These are phyloP conservation scores for Hololepta plana DNA, from an alignment of 2,888 invertebrate genomes.

Conservation along the genomic window DNA sequence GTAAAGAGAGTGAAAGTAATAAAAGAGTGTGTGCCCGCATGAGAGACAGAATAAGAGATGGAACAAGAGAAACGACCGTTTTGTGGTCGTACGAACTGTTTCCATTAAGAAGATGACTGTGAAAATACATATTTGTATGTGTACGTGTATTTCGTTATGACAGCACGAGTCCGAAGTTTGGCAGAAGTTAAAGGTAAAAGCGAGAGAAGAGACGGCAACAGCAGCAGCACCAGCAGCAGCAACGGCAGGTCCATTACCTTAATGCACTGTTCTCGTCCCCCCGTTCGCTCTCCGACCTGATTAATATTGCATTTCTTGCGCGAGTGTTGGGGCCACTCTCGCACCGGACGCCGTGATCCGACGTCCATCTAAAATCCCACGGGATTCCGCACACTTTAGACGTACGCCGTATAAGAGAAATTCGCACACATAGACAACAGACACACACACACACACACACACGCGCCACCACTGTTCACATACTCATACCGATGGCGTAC, in stretches of 20 bases:
- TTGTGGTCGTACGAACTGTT: too few relatives aligned
- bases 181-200: constrained; percentile 8
- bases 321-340: constrained; percentile 19
- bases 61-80: too few relatives aligned
- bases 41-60: too few relatives aligned
- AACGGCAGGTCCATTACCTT: constrained; percentile 26
- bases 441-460: constrained; percentile 1
- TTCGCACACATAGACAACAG: constrained; percentile 9
- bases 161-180: constrained; percentile 10
- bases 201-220: constrained; percentile 6
- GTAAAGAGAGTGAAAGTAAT: too few relatives aligned
- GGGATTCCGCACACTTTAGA: constrained; percentile 18
- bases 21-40: too few relatives aligned
- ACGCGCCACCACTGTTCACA: background rate
- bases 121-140: too few relatives aligned
- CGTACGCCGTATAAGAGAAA: constrained; percentile 9
- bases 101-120: too few relatives aligned
- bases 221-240: constrained; percentile 9
- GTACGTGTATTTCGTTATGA: constrained; percentile 11
- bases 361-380: constrained; percentile 20
- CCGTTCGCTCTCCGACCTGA: constrained; percentile 31
- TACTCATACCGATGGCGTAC: constrained; percentile 10
- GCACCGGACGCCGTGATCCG: constrained; percentile 18
- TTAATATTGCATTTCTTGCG: constrained; percentile 44
- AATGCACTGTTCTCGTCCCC: constrained; percentile 28